Evolutionary conservation across 2,113 vertebrate genomes (phyloP).

Genomic region (Terrapene triunguis): DNA sequence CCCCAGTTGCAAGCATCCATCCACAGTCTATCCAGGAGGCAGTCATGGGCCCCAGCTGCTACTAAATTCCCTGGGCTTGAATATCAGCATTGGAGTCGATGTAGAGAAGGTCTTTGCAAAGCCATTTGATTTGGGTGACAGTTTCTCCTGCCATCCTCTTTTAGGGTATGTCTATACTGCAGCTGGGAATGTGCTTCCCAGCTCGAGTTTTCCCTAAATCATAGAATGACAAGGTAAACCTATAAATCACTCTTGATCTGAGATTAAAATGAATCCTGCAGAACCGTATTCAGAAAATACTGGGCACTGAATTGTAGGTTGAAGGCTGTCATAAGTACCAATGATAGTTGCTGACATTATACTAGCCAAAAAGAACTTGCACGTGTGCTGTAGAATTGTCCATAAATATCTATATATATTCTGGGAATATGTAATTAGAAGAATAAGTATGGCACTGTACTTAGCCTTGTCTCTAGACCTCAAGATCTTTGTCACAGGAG

Average conservation of each 20-base stretch:
- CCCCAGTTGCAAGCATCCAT: background rate
- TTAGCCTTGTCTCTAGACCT: background rate
- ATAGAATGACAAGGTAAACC: background rate
- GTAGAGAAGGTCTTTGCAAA: background rate
- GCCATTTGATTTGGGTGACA: background rate
- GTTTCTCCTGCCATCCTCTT: background rate
- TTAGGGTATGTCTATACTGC: background rate
- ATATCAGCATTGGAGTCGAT: background rate
- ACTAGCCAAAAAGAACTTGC: background rate
- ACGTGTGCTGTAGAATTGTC: fast-evolving
- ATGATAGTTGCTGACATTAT: background rate
- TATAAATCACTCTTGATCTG: background rate
- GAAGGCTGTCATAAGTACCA: background rate
- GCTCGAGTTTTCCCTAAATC: background rate
- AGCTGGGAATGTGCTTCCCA: background rate
- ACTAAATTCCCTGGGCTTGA: background rate
- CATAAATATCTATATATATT: background rate
- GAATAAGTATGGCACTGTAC: background rate
- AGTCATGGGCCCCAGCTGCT: background rate
- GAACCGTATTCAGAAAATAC: background rate
- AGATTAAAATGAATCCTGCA: background rate
- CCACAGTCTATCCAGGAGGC: background rate
- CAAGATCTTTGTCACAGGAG: background rate
- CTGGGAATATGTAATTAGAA: background rate
- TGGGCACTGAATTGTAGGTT: background rate